These are phyloP conservation scores for Tauraco erythrolophus DNA, from an alignment of 2,113 vertebrate genomes.

Conservation along the genomic window DNA sequence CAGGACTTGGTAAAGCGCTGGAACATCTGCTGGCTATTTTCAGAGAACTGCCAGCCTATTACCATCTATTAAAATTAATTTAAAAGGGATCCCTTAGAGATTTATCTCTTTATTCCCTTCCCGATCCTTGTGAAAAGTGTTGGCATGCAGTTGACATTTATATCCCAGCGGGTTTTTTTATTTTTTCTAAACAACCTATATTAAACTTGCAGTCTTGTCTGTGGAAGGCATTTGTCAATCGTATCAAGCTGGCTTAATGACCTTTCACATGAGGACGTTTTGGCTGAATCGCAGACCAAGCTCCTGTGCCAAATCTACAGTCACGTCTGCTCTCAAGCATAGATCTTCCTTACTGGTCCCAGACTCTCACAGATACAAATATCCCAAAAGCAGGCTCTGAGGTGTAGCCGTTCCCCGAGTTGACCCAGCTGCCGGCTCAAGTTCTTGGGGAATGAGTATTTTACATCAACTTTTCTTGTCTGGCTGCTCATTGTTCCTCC, in stretches of 20 bases:
- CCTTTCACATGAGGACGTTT: background rate
- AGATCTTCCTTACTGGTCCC: background rate
- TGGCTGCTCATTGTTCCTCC: background rate
- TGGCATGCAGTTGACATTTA: conserved; percentile 50
- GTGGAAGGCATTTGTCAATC: background rate
- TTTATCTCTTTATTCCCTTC: background rate
- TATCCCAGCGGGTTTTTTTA: conserved; percentile 4
- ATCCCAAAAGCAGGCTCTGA: background rate
- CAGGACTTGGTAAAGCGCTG: conserved; percentile 26
- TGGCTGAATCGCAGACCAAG: background rate
- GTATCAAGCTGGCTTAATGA: background rate
- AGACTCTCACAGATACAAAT: background rate
- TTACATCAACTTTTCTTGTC: background rate
- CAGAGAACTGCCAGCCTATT: conserved; percentile 67
- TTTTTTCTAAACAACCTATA: background rate
- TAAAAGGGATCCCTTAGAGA: conserved; percentile 57
- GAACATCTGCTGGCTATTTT: conserved; percentile 71
- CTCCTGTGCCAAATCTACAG: background rate
- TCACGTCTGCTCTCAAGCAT: background rate
- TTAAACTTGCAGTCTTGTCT: background rate
- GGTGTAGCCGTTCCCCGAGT: background rate
- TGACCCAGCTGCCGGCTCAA: background rate
- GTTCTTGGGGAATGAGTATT: background rate
- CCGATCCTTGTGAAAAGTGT: conserved; percentile 36
- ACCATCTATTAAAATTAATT: conserved; percentile 73